Percentiles rank a stretch among this genome's conserved stretches.
These are phyloP conservation scores for Muscina levida DNA, from an alignment of 2,888 invertebrate genomes.

Conservation along the genomic window DNA sequence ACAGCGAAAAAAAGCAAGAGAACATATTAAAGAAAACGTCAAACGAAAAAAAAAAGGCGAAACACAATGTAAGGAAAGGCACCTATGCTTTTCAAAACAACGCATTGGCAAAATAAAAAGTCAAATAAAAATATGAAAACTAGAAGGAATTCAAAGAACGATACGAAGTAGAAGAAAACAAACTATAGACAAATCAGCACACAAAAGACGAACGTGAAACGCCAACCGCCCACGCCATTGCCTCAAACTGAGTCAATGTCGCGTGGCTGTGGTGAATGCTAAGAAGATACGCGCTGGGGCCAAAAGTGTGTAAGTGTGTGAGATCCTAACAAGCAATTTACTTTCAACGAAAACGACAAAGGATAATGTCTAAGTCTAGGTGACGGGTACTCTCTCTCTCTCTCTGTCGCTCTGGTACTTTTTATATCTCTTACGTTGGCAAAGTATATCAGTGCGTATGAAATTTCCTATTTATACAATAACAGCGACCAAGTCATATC, in stretches of 20 bases:
- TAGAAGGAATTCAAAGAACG: slow-evolving; percentile 33
- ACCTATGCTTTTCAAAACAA: slow-evolving; percentile 26
- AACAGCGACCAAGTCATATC: too few species aligned
- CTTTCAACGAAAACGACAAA: slow-evolving; percentile 24
- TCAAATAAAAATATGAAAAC: slow-evolving; percentile 19
- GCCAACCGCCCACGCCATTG: too few species aligned
- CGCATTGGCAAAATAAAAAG: slow-evolving; percentile 23
- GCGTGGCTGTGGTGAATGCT: slow-evolving; percentile 52
- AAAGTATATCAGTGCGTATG: background rate
- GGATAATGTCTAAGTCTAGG: background rate
- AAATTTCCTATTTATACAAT: background rate
- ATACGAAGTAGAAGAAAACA: slow-evolving; percentile 13
- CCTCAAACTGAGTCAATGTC: slow-evolving; percentile 61
- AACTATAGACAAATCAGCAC: background rate
- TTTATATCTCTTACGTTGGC: background rate
- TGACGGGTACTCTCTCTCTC: background rate
- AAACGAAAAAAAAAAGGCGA: slow-evolving; percentile 20
- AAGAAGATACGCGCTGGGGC: slow-evolving; percentile 19
- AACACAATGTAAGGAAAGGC: slow-evolving; percentile 29
- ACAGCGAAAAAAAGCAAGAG: slow-evolving; percentile 8
- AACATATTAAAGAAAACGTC: slow-evolving; percentile 29
- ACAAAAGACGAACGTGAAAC: background rate
- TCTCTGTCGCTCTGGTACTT: too few species aligned
- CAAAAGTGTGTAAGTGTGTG: slow-evolving; percentile 37
- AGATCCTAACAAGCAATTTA: slow-evolving; percentile 59